Conservation (phyloP, 1,140 invertebrate genomes). For the Leptinotarsa defecta region DNA sequence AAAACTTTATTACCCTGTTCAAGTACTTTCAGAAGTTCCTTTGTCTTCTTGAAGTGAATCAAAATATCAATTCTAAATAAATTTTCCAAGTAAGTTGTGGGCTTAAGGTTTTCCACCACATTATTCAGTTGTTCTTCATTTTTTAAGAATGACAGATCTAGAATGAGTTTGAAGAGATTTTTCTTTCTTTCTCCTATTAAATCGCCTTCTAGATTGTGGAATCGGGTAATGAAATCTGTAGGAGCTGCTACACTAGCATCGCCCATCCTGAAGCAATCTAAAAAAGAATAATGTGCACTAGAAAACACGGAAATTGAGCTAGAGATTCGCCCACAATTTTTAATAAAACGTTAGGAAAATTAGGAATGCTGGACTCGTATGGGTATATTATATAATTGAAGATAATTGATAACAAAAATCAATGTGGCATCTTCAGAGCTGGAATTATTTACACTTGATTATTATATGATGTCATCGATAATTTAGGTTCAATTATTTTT, state of each 20-base stretch:
- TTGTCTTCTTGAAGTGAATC: constrained; percentile 23
- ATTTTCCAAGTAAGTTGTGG: constrained; percentile 28
- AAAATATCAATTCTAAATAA: constrained; percentile 32
- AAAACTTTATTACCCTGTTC: constrained; percentile 33
- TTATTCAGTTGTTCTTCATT: constrained; percentile 14
- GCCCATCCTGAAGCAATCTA: no score
- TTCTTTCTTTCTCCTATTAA: constrained; percentile 25
- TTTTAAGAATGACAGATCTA: not conserved
- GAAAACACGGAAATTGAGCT: no score
- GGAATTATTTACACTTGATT: no score
- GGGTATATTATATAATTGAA: no score
- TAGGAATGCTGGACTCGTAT: no score
- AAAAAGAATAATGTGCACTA: no score
- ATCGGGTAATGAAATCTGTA: constrained; percentile 23
- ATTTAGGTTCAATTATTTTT: no score
- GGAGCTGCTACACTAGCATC: not conserved
- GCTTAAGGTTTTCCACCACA: constrained; percentile 21
- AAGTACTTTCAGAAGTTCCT: constrained; percentile 21
- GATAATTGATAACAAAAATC: no score
- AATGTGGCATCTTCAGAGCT: no score
- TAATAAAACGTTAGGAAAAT: no score
- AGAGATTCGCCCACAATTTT: no score
- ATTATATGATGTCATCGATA: no score
- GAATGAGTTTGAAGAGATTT: constrained; percentile 30
- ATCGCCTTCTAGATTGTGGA: constrained; percentile 27